Evolutionary conservation across 2,888 invertebrate genomes (phyloP).

Genomic region (Tribolium freemani): DNA sequence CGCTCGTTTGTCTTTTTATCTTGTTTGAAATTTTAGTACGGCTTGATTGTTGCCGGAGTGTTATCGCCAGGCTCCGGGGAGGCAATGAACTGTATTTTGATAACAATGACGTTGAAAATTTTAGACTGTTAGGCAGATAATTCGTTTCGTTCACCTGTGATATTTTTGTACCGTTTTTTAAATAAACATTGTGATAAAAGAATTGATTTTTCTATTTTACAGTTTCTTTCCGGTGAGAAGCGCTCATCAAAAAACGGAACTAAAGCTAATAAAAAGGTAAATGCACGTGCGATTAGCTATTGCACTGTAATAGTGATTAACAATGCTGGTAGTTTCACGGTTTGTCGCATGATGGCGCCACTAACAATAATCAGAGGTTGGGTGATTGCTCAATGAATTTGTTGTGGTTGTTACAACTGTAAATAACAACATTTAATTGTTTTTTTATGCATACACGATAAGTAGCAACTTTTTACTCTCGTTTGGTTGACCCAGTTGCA

Average conservation of each 20-base stretch:
- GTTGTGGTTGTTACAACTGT: background rate
- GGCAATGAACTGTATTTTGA: conserved; percentile 12
- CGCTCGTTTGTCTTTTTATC: conserved; percentile 8
- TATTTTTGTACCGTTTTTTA: background rate
- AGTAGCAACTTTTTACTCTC: background rate
- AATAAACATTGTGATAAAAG: background rate
- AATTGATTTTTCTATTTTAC: conserved; percentile 28
- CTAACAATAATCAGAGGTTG: background rate
- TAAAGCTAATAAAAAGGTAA: conserved; percentile 23
- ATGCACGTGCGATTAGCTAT: background rate
- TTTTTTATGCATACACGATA: background rate
- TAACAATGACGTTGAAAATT: conserved; percentile 17
- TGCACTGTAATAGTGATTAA: conserved; percentile 22
- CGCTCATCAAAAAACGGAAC: conserved; percentile 27
- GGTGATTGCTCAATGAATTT: background rate
- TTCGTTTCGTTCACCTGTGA: background rate
- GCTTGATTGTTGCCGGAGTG: background rate
- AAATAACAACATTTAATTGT: background rate
- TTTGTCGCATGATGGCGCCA: conserved; percentile 20
- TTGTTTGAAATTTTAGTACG: conserved; percentile 6
- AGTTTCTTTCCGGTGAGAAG: conserved; percentile 42
- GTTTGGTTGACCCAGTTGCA: background rate
- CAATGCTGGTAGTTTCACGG: background rate
- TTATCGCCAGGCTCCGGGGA: background rate
- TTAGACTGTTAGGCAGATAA: conserved; percentile 19